Conservation (phyloP, 2,797 vertebrate species). For the Alouatta caraya region DNA sequence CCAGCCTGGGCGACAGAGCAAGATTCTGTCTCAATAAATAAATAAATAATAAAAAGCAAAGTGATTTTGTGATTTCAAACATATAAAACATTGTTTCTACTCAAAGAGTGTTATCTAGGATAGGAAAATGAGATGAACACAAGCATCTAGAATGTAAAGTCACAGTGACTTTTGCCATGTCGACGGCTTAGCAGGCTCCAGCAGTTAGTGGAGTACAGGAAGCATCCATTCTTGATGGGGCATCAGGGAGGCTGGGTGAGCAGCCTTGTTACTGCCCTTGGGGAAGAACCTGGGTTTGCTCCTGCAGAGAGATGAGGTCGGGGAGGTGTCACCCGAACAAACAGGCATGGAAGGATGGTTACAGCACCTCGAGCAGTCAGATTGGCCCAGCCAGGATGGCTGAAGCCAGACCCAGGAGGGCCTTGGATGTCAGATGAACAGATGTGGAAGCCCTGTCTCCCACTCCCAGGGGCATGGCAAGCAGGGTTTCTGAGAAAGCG, state of each 20-base stretch:
- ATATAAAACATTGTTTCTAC: neutral
- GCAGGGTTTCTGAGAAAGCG: neutral
- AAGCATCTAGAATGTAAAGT: neutral
- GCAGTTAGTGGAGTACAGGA: neutral
- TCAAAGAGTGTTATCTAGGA: neutral
- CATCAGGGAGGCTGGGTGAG: neutral
- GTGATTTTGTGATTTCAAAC: conserved; percentile 79
- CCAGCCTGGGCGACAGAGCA: too few relatives aligned
- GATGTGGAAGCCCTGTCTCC: neutral
- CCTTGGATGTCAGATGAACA: neutral
- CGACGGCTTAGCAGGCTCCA: neutral
- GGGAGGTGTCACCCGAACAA: neutral
- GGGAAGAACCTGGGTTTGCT: neutral
- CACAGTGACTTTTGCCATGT: neutral
- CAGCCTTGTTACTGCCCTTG: neutral
- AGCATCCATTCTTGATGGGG: neutral
- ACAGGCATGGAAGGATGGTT: neutral
- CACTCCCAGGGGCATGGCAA: neutral
- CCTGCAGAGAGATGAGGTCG: neutral
- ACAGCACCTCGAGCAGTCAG: too few relatives aligned
- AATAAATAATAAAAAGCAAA: conserved; percentile 41
- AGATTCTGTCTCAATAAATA: too few relatives aligned
- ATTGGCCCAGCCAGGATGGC: too few relatives aligned
- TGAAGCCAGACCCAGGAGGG: neutral
- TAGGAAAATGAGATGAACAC: neutral